Percentiles rank a stretch among this genome's conserved stretches.
phyloP scores from a whole-genome alignment of 92 coral and sea anemone genomes.

The Zoanthus solanderi region DNA sequence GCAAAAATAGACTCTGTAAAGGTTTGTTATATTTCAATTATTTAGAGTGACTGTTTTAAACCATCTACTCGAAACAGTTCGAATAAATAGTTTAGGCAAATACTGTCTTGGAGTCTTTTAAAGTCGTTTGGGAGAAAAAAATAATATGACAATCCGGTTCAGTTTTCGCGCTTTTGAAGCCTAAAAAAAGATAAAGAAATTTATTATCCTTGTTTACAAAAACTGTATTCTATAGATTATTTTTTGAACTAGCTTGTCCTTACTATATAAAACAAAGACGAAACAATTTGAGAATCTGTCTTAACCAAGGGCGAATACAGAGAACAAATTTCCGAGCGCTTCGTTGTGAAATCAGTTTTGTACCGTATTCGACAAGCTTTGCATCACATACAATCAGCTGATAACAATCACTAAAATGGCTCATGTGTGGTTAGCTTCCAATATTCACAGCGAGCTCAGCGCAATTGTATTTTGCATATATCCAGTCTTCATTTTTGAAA shows the following conservation, averaged over 20 bases:
- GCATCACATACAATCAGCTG: constrained; percentile 16
- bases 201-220: constrained; percentile 39
- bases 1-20: constrained; percentile 76
- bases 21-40: constrained; percentile 61
- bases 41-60: constrained; percentile 47
- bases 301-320: not conserved
- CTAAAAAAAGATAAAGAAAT: constrained; percentile 39
- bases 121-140: not conserved
- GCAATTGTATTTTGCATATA: not conserved
- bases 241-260: constrained; percentile 8
- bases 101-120: constrained; percentile 34
- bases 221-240: not conserved
- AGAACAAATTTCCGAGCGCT: not conserved
- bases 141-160: constrained; percentile 1
- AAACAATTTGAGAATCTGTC: constrained; percentile 8
- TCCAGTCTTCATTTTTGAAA: not conserved
- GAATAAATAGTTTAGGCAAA: constrained; percentile 61
- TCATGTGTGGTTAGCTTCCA: constrained; percentile 34
- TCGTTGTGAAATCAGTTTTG: not conserved
- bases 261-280: not conserved
- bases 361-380: not conserved
- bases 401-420: constrained; percentile 32
- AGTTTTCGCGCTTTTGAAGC: constrained; percentile 46
- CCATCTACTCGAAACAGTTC: constrained; percentile 53
- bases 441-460: constrained; percentile 22